Percentiles rank a stretch among this genome's conserved stretches.
Evolutionary conservation across 1,140 invertebrate genomes (phyloP).

Genomic region (Proctacanthus coquilletti): DNA sequence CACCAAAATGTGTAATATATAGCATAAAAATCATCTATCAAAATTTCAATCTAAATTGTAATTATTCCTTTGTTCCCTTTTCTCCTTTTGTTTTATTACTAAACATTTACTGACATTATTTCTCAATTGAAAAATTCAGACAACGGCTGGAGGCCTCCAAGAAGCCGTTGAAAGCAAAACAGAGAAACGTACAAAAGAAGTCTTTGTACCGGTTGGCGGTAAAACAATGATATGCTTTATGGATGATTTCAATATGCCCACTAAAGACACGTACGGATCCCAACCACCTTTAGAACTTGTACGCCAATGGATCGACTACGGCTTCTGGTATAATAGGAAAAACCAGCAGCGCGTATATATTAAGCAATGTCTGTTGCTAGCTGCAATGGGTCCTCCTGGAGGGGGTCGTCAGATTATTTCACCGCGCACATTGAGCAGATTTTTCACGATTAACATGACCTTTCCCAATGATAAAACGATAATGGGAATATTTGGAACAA

Average conservation of each 20-base stretch:
- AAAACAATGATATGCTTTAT: conserved; percentile 71
- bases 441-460: conserved; percentile 69
- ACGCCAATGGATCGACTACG: conserved; percentile 72
- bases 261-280: conserved; percentile 70
- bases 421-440: conserved; percentile 54
- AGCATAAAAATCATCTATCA: too few species aligned
- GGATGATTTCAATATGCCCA: conserved; percentile 83
- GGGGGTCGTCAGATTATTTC: conserved; percentile 64
- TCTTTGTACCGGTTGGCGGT: conserved; percentile 55
- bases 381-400: conserved; percentile 65
- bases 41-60: too few species aligned
- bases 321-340: conserved; percentile 66
- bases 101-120: too few species aligned
- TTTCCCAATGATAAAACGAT: conserved; percentile 64
- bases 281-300: conserved; percentile 73
- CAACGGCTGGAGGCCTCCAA: conserved; percentile 57
- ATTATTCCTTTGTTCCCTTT: too few species aligned
- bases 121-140: too few species aligned
- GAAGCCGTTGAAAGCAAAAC: conserved; percentile 63
- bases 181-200: conserved; percentile 69
- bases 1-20: too few species aligned
- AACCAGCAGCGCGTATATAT: conserved; percentile 60
- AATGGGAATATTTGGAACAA: conserved; percentile 61
- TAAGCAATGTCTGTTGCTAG: conserved; percentile 58
- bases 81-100: too few species aligned